These are phyloP conservation scores for Chrysaora quinquecirrha DNA, from an alignment of 30 jellyfish, hydroid and myxozoan species.

Conservation along the genomic window DNA sequence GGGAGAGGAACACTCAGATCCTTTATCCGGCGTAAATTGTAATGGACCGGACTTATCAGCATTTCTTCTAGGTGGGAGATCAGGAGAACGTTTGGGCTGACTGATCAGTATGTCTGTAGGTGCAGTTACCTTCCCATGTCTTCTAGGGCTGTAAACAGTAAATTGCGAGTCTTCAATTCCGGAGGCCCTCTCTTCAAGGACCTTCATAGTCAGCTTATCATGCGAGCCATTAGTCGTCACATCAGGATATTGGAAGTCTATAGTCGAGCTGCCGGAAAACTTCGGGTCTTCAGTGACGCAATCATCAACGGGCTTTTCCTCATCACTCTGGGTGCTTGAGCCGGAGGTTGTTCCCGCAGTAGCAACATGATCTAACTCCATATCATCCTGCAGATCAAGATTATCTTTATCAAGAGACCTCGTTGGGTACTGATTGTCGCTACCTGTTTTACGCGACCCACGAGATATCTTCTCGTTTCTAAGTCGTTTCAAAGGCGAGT, in stretches of 20 bases:
- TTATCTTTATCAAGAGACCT: background rate
- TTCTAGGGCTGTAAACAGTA: background rate
- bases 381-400: background rate
- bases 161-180: background rate
- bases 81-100: background rate
- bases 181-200: background rate
- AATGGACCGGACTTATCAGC: too few relatives aligned
- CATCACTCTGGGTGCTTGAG: constrained; percentile 11
- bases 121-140: background rate
- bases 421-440: too few relatives aligned
- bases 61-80: too few relatives aligned
- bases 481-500: background rate
- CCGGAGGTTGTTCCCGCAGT: background rate
- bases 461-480: background rate
- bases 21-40: too few relatives aligned
- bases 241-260: background rate
- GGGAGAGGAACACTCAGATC: background rate
- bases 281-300: background rate
- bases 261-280: background rate
- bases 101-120: background rate
- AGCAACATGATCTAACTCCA: background rate
- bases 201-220: background rate
- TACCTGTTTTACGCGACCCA: too few relatives aligned
- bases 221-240: background rate
- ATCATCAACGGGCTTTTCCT: background rate